These are phyloP conservation scores for Diabrotica virgifera DNA, from an alignment of 1,140 invertebrate genomes.

Conservation along the genomic window DNA sequence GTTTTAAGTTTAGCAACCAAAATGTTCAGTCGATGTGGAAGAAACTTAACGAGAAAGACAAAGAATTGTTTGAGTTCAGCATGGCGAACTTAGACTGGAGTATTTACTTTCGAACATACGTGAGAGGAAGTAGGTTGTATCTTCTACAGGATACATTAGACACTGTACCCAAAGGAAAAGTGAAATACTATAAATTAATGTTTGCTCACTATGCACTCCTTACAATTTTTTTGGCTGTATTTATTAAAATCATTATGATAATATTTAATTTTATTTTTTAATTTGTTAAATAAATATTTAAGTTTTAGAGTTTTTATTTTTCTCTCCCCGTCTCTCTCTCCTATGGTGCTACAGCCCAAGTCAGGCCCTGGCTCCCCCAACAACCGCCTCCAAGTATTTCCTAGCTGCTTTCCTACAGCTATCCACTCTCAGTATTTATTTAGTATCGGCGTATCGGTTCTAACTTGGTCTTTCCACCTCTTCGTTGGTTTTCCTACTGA, in stretches of 20 bases:
- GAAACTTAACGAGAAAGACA: conserved; percentile 60
- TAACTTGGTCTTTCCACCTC: too few relatives aligned
- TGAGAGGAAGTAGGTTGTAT: conserved; percentile 51
- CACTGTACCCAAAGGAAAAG: conserved; percentile 44
- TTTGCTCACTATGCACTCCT: conserved; percentile 34
- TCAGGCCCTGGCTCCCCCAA: too few relatives aligned
- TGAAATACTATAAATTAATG: conserved; percentile 35
- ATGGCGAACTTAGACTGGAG: conserved; percentile 58
- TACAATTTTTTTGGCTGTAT: conserved; percentile 23
- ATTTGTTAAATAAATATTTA: neutral
- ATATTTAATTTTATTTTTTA: conserved; percentile 1
- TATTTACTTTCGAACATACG: conserved; percentile 58
- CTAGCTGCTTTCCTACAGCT: too few relatives aligned
- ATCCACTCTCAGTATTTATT: too few relatives aligned
- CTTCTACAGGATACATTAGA: conserved; percentile 60
- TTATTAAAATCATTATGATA: conserved; percentile 21
- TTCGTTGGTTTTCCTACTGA: too few relatives aligned
- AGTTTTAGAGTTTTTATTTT: neutral
- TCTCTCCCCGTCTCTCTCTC: too few relatives aligned
- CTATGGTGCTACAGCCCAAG: too few relatives aligned
- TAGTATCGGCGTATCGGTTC: too few relatives aligned
- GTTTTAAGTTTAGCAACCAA: conserved; percentile 71
- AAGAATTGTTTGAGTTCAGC: conserved; percentile 59
- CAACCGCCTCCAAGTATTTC: too few relatives aligned
- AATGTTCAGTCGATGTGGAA: conserved; percentile 62